Conservation (phyloP, 2,113 vertebrate species). For the Ceuthmochares aereus region DNA sequence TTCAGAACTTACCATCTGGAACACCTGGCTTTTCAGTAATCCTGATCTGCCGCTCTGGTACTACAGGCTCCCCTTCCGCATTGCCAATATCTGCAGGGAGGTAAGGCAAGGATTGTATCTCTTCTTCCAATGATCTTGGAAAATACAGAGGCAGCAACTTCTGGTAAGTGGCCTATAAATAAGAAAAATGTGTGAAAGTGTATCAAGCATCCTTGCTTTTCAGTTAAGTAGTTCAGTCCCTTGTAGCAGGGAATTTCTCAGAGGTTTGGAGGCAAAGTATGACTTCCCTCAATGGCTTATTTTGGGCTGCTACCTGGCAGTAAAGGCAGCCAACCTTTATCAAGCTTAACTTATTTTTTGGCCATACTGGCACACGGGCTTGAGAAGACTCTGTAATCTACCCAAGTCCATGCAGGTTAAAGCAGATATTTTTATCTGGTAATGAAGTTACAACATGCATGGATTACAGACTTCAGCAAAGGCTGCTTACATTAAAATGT, state of each 20-base stretch:
- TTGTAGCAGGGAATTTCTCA: neutral
- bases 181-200: neutral
- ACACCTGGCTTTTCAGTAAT: slow-evolving; percentile 92
- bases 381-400: neutral
- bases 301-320: neutral
- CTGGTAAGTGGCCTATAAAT: slow-evolving; percentile 84
- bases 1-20: slow-evolving; percentile 82
- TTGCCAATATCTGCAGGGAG: slow-evolving; percentile 96
- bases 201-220: neutral
- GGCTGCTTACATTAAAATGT: neutral
- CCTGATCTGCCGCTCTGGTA: slow-evolving; percentile 94
- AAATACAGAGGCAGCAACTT: slow-evolving; percentile 94
- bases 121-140: slow-evolving; percentile 90
- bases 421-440: neutral
- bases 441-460: accelerated
- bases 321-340: neutral
- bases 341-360: neutral
- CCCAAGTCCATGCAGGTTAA: neutral
- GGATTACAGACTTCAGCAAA: neutral
- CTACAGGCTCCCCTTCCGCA: slow-evolving; percentile 92
- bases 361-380: neutral
- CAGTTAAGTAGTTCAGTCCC: neutral
- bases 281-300: neutral
- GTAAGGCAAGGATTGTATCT: slow-evolving; percentile 80
- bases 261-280: neutral